A percentile compares a stretch with the other conserved stretches of the same genome.
Conservation (phyloP, 2,888 invertebrate species). For the Oithona nana region DNA sequence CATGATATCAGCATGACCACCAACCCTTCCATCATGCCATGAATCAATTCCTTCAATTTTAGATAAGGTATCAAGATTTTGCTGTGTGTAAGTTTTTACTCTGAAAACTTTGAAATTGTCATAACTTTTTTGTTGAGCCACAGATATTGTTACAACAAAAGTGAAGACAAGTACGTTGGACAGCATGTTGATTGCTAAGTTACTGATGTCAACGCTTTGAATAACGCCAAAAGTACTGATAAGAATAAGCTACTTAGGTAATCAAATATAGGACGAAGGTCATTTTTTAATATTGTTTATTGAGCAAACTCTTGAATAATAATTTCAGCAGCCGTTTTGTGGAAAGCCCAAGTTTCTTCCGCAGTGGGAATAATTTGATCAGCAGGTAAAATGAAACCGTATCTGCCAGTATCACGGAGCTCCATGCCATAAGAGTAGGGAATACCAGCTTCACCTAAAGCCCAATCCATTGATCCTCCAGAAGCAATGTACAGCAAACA, state of each 20-base stretch:
- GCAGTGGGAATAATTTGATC: conserved; percentile 7
- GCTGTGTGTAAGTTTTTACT: too few relatives aligned
- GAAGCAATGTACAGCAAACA: not conserved
- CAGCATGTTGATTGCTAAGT: too few relatives aligned
- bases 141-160: too few relatives aligned
- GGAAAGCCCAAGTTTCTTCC: conserved; percentile 6
- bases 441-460: conserved; percentile 7
- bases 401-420: conserved; percentile 5
- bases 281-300: too few relatives aligned
- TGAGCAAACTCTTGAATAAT: not conserved
- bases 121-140: not conserved
- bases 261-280: not conserved
- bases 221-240: too few relatives aligned
- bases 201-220: too few relatives aligned
- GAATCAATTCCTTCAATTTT: too few relatives aligned
- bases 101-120: not conserved
- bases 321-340: not conserved
- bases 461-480: conserved; percentile 9
- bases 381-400: conserved; percentile 6
- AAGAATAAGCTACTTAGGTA: too few relatives aligned
- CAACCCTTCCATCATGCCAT: not conserved
- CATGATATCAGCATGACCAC: not conserved
- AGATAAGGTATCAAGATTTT: too few relatives aligned
- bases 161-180: too few relatives aligned
- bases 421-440: not conserved